Evolutionary conservation across 2,888 invertebrate genomes (phyloP).

Genomic region (Caenorhabditis sp.): DNA sequence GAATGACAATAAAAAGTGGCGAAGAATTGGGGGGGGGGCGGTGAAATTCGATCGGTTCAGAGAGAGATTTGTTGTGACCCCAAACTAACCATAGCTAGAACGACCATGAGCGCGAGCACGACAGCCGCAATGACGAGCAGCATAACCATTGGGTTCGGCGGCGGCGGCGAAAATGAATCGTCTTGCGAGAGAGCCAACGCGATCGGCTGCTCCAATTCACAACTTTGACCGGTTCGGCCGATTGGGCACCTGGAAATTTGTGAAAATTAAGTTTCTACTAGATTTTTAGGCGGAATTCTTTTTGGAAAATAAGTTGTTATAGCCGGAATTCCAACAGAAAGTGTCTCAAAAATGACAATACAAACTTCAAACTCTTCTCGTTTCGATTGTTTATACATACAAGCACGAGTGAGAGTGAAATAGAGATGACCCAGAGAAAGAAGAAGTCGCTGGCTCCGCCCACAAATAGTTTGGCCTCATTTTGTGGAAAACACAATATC

Average conservation of each 20-base stretch:
- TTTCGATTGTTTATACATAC: conserved; percentile 23
- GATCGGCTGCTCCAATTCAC: conserved; percentile 42
- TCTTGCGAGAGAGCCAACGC: conserved; percentile 34
- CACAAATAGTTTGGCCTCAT: neutral
- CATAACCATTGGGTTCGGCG: conserved; percentile 48
- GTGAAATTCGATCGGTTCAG: conserved; percentile 2
- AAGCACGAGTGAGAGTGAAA: conserved; percentile 1
- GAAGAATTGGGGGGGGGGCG: neutral
- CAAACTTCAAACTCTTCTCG: conserved; percentile 4
- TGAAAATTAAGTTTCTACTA: neutral
- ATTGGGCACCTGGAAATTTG: conserved; percentile 48
- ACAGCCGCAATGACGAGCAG: conserved; percentile 40
- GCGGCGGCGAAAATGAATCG: conserved; percentile 12
- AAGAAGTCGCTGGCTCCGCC: neutral
- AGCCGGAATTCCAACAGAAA: neutral
- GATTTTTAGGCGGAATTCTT: conserved; percentile 9
- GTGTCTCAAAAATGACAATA: neutral
- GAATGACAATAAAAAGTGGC: conserved; percentile 11
- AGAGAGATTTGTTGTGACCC: neutral
- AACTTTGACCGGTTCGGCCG: conserved; percentile 49
- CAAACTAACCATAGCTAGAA: conserved; percentile 49
- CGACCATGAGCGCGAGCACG: conserved; percentile 35
- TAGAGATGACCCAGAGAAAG: conserved; percentile 3
- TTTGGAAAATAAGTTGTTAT: neutral
- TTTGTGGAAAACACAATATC: conserved; percentile 9